phyloP scores from a whole-genome alignment of 2,113 vertebrate species.

The Ornithorhynchus anatinus region DNA sequence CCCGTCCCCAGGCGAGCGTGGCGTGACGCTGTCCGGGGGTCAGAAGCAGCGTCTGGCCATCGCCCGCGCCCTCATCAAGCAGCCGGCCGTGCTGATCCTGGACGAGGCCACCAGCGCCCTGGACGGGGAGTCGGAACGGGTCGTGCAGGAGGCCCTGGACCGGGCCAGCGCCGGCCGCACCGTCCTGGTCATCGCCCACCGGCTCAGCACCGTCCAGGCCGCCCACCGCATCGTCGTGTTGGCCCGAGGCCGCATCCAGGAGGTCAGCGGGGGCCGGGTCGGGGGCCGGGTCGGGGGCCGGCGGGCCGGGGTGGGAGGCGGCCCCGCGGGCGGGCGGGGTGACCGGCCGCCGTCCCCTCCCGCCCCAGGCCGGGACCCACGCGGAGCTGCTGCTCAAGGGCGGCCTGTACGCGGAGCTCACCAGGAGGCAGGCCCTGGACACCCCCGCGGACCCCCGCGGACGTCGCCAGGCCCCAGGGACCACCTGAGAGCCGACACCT shows the following conservation, averaged over 20 bases:
- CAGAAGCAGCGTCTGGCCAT: constrained; percentile 96
- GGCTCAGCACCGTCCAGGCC: constrained; percentile 88
- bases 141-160: constrained; percentile 91
- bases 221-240: constrained; percentile 88
- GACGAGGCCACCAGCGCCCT: constrained; percentile 94
- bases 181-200: constrained; percentile 92
- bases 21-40: constrained; percentile 85
- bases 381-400: constrained; percentile 80
- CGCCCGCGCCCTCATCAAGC: constrained; percentile 90
- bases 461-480: background rate
- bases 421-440: constrained; percentile 81
- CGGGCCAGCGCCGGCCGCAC: constrained; percentile 84
- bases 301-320: fast-evolving
- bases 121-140: constrained; percentile 84
- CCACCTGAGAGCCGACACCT: too few species aligned
- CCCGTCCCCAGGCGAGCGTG: constrained; percentile 81
- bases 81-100: constrained; percentile 85
- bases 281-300: fast-evolving
- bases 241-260: constrained; percentile 80
- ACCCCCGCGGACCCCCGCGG: background rate
- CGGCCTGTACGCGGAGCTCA: constrained; percentile 87
- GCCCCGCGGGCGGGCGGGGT: background rate
- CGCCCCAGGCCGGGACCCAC: constrained; percentile 84
- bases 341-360: fast-evolving
- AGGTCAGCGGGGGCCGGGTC: constrained; percentile 68